phyloP scores from a whole-genome alignment of 1,140 invertebrate species.

The Aricia agestis region DNA sequence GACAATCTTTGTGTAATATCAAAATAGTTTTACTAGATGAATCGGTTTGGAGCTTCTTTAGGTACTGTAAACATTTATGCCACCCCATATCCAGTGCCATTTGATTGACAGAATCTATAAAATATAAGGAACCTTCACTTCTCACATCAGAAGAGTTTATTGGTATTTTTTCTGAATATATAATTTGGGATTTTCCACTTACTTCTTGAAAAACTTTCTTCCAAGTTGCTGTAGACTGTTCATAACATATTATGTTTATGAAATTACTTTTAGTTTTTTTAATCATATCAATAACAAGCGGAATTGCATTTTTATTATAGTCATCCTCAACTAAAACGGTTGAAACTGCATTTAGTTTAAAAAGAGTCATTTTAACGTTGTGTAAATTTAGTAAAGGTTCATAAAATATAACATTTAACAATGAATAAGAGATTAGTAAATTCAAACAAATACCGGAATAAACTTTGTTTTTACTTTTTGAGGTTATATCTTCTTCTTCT shows the following conservation, averaged over 20 bases:
- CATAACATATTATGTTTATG: conserved; percentile 51
- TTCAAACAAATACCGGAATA: no score
- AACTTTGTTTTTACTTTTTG: no score
- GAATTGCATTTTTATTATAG: conserved; percentile 49
- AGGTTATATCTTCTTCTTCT: no score
- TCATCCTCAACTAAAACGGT: conserved; percentile 60
- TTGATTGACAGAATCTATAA: conserved; percentile 71
- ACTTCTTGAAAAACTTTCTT: conserved; percentile 44
- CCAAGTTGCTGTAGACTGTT: conserved; percentile 59
- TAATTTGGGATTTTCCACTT: conserved; percentile 14
- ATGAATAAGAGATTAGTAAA: background rate
- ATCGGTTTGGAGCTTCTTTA: conserved; percentile 38
- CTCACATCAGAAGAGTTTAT: conserved; percentile 29
- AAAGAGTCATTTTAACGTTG: conserved; percentile 44
- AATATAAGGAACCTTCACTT: conserved; percentile 33
- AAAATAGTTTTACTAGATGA: conserved; percentile 66
- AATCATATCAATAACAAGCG: conserved; percentile 45
- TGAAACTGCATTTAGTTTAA: conserved; percentile 49
- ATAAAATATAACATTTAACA: no score
- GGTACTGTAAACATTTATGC: conserved; percentile 44
- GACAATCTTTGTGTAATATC: conserved; percentile 73
- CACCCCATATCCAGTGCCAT: conserved; percentile 57
- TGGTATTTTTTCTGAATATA: conserved; percentile 43
- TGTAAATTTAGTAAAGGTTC: no score
- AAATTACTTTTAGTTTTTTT: conserved; percentile 36